Evolutionary conservation across 2,888 invertebrate genomes (phyloP), one percentile per base, ranked within the genome.

Genomic region (Tolmerus cingulatus): DNA sequence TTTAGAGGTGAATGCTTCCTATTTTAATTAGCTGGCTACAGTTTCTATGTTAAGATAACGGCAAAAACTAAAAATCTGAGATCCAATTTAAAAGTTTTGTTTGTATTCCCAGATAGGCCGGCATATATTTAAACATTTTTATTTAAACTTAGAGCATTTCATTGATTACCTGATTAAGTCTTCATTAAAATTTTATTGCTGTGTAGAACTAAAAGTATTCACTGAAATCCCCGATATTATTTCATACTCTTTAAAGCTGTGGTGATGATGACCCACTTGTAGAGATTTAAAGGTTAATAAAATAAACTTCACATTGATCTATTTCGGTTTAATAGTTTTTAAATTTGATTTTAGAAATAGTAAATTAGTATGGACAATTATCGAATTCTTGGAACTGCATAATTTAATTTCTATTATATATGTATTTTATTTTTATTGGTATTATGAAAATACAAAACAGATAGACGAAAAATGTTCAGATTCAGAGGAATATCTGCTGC

Each of bases 401-500:
- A 40, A 40, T 40, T 12, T 12, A 40, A 40, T 2, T 40, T 12
- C 37, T 37, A 8, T 4, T 40, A 40, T 40, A 12, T 40, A 40
- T 40, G 40, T 40, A 12, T 40, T 1, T 40, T 12, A 12, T 12
- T 12, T 40, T 46, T 46, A 46, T 46, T 34, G 7, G 14, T 16
- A 46, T 16, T 40, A 57, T 66, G 9, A 66, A 19, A 23, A 66
- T 12, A 14, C 14, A 12, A 46, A 66, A 23, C 66, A 66, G 12
- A 23, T 2, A 23, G 9, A 3, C 66, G 27, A 23, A 23, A 66
- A 66, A 12, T 40, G 1, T 40, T 12, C 40, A 34, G 57, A 19
- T 30, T 55, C 76, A 74, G 82, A 86, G 40, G 77, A 16, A 46
- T 23, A 87, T 27, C 78, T 84, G 74, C 30, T 55, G n/a, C 86